Evolutionary conservation across 2,888 invertebrate species (phyloP).

Genomic region (Heteromyza rotundicornis): DNA sequence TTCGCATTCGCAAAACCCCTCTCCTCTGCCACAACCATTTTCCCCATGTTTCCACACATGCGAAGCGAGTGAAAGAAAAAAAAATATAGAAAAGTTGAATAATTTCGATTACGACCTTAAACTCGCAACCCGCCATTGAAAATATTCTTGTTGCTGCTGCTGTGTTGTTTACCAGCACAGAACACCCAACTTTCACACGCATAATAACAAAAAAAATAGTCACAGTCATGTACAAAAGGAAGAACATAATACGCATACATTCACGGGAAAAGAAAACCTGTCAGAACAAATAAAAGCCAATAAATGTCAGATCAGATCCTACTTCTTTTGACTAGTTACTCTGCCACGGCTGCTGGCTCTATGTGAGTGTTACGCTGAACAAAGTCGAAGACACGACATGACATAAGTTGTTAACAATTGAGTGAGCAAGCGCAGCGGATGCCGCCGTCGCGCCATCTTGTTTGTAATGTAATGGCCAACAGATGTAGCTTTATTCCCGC

Average conservation of each 20-base stretch:
- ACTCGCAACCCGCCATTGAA: background rate
- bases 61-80: background rate
- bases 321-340: no score
- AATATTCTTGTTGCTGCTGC: no score
- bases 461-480: background rate
- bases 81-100: background rate
- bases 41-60: background rate
- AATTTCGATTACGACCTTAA: slow-evolving; percentile 7
- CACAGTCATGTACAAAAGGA: background rate
- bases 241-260: background rate
- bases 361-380: background rate
- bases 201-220: background rate
- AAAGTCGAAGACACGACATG: background rate
- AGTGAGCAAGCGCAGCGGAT: background rate
- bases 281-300: background rate
- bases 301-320: background rate
- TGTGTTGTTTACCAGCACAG: background rate
- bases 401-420: background rate
- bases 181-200: background rate
- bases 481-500: no score
- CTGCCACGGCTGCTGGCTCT: background rate
- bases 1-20: background rate
- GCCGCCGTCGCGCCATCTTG: background rate
- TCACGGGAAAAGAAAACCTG: background rate
- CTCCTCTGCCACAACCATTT: background rate